These are phyloP conservation scores for Phyllotreta striolata DNA, from an alignment of 2,888 invertebrate genomes.

Conservation along the genomic window DNA sequence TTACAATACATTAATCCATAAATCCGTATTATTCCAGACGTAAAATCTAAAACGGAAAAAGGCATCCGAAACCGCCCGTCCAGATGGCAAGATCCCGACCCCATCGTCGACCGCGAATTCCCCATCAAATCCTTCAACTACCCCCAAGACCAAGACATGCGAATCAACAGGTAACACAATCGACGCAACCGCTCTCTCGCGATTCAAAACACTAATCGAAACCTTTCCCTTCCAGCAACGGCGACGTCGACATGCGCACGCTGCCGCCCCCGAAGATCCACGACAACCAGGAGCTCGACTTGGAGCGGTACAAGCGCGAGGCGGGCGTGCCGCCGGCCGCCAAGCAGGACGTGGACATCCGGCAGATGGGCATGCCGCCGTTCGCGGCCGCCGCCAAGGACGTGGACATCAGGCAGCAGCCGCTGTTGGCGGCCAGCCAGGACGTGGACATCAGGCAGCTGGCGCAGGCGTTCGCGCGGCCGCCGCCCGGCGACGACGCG, in stretches of 20 bases:
- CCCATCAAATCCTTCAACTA: conserved; percentile 52
- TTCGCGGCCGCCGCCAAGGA: conserved; percentile 42
- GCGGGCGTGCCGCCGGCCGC: conserved; percentile 39
- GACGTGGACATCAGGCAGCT: conserved; percentile 62
- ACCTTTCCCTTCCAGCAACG: conserved; percentile 53
- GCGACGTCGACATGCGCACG: conserved; percentile 61
- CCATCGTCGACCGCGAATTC: conserved; percentile 44
- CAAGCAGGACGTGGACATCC: conserved; percentile 47
- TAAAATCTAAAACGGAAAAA: conserved; percentile 48
- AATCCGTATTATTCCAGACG: conserved; percentile 29
- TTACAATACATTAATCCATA: too few species aligned
- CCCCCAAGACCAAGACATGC: conserved; percentile 60
- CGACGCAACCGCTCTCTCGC: too few species aligned
- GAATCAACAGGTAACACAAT: conserved; percentile 52
- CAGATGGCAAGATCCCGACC: conserved; percentile 58
- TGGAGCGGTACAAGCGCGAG: conserved; percentile 49
- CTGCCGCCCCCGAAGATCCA: conserved; percentile 47
- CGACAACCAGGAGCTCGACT: conserved; percentile 39
- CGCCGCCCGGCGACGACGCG: conserved; percentile 32
- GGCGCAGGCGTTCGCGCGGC: conserved; percentile 44
- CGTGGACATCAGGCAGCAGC: conserved; percentile 46
- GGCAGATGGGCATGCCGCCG: conserved; percentile 33
- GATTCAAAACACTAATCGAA: background rate
- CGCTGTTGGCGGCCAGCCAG: conserved; percentile 48
- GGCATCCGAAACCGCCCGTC: conserved; percentile 54